phyloP scores from a whole-genome alignment of 2,113 vertebrate genomes.

The Uropsilus gracilis region DNA sequence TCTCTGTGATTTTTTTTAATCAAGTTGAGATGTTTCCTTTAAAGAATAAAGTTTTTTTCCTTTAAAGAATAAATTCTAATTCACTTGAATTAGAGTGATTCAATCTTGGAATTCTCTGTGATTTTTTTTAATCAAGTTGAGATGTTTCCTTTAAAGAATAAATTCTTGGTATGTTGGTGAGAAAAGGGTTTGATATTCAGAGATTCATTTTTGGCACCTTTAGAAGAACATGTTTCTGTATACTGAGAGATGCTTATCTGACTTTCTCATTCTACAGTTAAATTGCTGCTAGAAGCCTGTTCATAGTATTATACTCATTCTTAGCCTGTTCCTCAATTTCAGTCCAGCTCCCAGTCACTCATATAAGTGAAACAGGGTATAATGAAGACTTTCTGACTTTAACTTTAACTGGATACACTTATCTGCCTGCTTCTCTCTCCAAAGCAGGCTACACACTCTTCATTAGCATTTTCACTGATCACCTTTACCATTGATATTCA shows the following conservation, averaged over 20 bases:
- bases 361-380: too few relatives aligned
- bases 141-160: background rate
- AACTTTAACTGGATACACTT: too few relatives aligned
- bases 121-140: background rate
- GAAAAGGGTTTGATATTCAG: background rate
- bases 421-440: too few relatives aligned
- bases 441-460: too few relatives aligned
- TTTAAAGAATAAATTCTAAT: too few relatives aligned
- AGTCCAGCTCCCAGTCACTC: too few relatives aligned
- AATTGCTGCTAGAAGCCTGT: background rate
- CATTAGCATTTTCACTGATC: too few relatives aligned
- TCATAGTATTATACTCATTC: background rate
- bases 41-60: too few relatives aligned
- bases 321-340: background rate
- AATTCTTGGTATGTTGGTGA: background rate
- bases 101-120: background rate
- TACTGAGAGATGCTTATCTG: background rate
- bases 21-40: too few relatives aligned
- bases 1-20: background rate
- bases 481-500: too few relatives aligned
- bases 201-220: background rate
- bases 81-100: background rate
- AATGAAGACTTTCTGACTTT: too few relatives aligned
- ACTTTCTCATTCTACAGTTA: background rate
- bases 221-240: background rate